A percentile compares a stretch with the other conserved stretches of the same genome.
phyloP scores from a whole-genome alignment of 2,113 vertebrate genomes.

The Carassius gibelio region DNA sequence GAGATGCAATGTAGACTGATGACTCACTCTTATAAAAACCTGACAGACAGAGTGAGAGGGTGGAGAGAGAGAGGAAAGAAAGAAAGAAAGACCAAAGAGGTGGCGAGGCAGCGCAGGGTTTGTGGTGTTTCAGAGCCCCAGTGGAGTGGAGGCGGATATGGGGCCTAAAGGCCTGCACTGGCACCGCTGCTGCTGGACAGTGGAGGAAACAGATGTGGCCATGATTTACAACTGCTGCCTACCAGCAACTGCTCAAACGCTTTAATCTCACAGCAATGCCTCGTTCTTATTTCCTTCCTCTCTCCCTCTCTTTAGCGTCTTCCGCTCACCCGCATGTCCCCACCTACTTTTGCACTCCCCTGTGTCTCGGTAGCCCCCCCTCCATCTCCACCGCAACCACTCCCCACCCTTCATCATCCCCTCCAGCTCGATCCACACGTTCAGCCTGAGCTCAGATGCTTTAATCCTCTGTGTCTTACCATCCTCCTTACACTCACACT shows the following conservation, averaged over 20 bases:
- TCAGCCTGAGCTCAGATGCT: conserved; percentile 12
- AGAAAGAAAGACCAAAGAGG: conserved; percentile 19
- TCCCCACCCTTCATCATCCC: not conserved
- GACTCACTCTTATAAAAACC: conserved; percentile 49
- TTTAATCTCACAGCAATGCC: conserved; percentile 49
- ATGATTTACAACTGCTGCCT: conserved; percentile 55
- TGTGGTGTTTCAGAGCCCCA: conserved; percentile 29
- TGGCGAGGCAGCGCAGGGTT: conserved; percentile 3
- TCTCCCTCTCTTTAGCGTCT: conserved; percentile 3
- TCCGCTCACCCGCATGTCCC: not conserved
- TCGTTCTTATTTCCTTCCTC: conserved; percentile 28
- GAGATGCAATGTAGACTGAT: conserved; percentile 44
- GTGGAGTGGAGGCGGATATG: conserved; percentile 48
- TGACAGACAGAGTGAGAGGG: not conserved
- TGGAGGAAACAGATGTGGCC: conserved; percentile 51
- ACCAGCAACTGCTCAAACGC: conserved; percentile 45
- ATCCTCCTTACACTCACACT: conserved; percentile 6
- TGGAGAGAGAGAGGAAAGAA: not conserved
- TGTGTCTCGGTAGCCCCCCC: not conserved
- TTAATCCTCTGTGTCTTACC: conserved; percentile 19
- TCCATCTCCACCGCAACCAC: not conserved
- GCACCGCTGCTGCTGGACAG: conserved; percentile 44
- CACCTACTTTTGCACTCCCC: conserved; percentile 35
- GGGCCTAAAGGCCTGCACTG: conserved; percentile 43
- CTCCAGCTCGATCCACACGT: conserved; percentile 3